These are phyloP conservation scores for Drosophila lowei DNA, from an alignment of 1,140 invertebrate species.

Conservation along the genomic window DNA sequence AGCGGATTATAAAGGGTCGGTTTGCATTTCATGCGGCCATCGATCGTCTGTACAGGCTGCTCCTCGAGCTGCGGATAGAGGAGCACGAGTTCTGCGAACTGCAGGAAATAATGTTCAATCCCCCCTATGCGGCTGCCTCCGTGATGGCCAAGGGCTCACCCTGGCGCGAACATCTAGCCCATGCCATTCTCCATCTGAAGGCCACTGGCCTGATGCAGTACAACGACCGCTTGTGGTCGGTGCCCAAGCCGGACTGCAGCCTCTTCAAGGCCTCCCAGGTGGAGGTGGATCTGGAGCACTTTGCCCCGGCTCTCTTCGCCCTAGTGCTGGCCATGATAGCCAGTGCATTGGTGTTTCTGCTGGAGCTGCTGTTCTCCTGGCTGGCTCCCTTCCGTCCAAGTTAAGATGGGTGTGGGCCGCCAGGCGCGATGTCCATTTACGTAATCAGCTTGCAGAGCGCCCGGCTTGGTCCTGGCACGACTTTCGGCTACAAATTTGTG, in stretches of 20 bases:
- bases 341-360: conserved; percentile 48
- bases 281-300: conserved; percentile 72
- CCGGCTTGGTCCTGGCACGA: conserved; percentile 6
- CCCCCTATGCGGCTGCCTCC: conserved; percentile 30
- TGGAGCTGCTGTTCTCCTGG: conserved; percentile 53
- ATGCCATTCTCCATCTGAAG: conserved; percentile 41
- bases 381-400: conserved; percentile 17
- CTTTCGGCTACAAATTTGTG: conserved; percentile 46
- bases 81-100: conserved; percentile 72
- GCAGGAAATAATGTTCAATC: conserved; percentile 65
- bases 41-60: conserved; percentile 60
- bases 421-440: conserved; percentile 36
- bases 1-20: conserved; percentile 53
- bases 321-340: conserved; percentile 55
- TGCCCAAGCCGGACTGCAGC: conserved; percentile 59
- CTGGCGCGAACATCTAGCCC: conserved; percentile 62
- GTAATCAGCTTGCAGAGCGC: conserved; percentile 29
- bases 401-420: background rate
- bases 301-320: conserved; percentile 65
- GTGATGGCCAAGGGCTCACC: conserved; percentile 59
- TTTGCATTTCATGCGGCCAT: conserved; percentile 73
- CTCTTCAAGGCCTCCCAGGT: conserved; percentile 45
- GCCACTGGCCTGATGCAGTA: conserved; percentile 59
- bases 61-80: conserved; percentile 41
- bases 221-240: conserved; percentile 60